These are phyloP conservation scores for Caenorhabditis angaria DNA, from an alignment of 2,888 invertebrate species.

Conservation along the genomic window DNA sequence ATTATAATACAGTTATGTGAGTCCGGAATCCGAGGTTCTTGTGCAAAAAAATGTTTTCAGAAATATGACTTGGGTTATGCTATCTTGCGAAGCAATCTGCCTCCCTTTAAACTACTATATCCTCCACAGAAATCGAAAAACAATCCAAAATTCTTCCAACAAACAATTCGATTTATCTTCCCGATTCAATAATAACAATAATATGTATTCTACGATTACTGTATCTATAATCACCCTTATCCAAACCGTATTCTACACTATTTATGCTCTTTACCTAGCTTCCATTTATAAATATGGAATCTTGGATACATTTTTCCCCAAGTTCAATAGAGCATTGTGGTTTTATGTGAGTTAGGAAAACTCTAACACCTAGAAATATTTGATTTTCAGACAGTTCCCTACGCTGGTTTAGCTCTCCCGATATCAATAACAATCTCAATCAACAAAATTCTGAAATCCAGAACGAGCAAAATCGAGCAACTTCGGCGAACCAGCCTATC, in stretches of 20 bases:
- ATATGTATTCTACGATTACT: constrained; percentile 19
- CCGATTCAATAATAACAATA: constrained; percentile 17
- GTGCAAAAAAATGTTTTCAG: constrained; percentile 12
- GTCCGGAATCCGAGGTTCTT: too few species aligned
- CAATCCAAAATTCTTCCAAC: constrained; percentile 12
- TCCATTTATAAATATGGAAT: neutral
- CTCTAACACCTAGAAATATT: too few species aligned
- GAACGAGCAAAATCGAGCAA: too few species aligned
- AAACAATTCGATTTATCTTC: constrained; percentile 21
- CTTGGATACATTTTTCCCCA: neutral
- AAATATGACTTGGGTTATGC: constrained; percentile 17
- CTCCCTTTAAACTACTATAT: constrained; percentile 25
- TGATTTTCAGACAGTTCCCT: too few species aligned
- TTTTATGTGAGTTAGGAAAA: constrained; percentile 3
- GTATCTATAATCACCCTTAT: constrained; percentile 28
- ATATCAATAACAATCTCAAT: too few species aligned
- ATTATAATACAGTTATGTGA: constrained; percentile 7
- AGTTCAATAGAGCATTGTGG: neutral
- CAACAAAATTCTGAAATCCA: too few species aligned
- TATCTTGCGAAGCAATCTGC: constrained; percentile 16
- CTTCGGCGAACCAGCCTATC: too few species aligned
- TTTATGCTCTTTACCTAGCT: constrained; percentile 8
- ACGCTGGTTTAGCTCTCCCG: too few species aligned
- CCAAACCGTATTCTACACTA: constrained; percentile 20
- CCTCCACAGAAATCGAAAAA: constrained; percentile 11